Conservation (phyloP, 1,140 invertebrate species). For the Copidosoma floridanum region DNA sequence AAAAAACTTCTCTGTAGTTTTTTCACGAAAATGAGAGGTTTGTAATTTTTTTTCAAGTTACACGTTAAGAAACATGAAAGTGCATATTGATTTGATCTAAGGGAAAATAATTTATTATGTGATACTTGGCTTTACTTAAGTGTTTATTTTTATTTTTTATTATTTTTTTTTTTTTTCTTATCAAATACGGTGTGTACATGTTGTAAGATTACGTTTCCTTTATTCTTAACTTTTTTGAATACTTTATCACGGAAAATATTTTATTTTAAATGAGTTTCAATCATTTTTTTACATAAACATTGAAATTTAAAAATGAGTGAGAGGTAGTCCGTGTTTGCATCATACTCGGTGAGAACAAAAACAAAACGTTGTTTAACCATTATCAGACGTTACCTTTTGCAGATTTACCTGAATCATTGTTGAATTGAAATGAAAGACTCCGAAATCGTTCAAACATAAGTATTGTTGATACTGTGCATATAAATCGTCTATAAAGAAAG, state of each 20-base stretch:
- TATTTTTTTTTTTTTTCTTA: too few relatives aligned
- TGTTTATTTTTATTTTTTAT: slow-evolving; percentile 4
- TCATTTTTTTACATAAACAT: slow-evolving; percentile 14
- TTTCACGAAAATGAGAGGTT: too few relatives aligned
- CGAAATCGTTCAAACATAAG: background rate
- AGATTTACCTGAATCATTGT: slow-evolving; percentile 16
- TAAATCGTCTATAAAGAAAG: too few relatives aligned
- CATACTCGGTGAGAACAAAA: background rate
- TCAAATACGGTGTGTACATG: background rate
- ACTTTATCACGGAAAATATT: too few relatives aligned
- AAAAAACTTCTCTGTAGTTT: too few relatives aligned
- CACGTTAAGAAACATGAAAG: background rate
- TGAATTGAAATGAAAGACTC: background rate
- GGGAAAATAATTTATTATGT: slow-evolving; percentile 16
- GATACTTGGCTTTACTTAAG: slow-evolving; percentile 23
- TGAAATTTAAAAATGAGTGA: background rate
- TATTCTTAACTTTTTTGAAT: too few relatives aligned
- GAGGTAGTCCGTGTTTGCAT: background rate
- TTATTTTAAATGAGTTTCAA: background rate
- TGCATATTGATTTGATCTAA: background rate
- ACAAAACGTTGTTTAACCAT: slow-evolving; percentile 4
- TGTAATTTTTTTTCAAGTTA: too few relatives aligned
- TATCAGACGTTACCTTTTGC: slow-evolving; percentile 5
- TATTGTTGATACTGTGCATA: too few relatives aligned
- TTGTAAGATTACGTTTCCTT: slow-evolving; percentile 10